Conservation (phyloP, 2,797 vertebrate genomes). For the Petrocephalus schoutedeni region DNA sequence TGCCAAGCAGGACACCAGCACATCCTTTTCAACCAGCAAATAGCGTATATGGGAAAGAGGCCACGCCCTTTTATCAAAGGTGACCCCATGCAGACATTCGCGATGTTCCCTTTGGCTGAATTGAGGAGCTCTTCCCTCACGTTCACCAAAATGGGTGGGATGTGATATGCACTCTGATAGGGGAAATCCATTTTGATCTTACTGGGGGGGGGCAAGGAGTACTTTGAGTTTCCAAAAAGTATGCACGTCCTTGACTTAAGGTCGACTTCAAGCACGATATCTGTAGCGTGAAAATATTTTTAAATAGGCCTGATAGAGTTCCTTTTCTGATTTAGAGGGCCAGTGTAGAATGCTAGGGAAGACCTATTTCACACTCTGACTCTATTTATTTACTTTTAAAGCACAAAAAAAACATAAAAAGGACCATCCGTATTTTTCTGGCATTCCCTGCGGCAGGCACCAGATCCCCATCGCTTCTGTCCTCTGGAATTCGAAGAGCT, state of each 20-base stretch:
- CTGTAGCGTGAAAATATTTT: not conserved
- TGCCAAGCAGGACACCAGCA: not conserved
- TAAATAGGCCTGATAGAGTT: not conserved
- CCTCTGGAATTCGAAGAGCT: not conserved
- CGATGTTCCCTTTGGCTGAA: not conserved
- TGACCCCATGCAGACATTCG: not conserved
- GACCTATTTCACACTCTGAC: not conserved
- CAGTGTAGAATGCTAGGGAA: not conserved
- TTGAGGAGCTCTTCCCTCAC: not conserved
- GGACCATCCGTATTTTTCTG: not conserved
- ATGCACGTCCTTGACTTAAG: not conserved
- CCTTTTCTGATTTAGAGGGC: not conserved
- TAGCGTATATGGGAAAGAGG: not conserved
- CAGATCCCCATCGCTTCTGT: not conserved
- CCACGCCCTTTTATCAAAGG: too few relatives aligned
- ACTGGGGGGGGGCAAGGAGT: not conserved
- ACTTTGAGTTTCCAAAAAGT: constrained; percentile 3
- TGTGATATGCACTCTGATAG: not conserved
- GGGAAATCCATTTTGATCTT: not conserved
- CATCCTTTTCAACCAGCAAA: not conserved
- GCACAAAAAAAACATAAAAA: not conserved
- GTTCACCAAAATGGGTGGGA: not conserved
- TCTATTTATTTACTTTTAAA: not conserved
- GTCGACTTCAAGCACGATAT: constrained; percentile 5
- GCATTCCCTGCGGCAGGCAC: not conserved